phyloP scores from a whole-genome alignment of 1,140 invertebrate genomes.

The Drosophila kikkawai region DNA sequence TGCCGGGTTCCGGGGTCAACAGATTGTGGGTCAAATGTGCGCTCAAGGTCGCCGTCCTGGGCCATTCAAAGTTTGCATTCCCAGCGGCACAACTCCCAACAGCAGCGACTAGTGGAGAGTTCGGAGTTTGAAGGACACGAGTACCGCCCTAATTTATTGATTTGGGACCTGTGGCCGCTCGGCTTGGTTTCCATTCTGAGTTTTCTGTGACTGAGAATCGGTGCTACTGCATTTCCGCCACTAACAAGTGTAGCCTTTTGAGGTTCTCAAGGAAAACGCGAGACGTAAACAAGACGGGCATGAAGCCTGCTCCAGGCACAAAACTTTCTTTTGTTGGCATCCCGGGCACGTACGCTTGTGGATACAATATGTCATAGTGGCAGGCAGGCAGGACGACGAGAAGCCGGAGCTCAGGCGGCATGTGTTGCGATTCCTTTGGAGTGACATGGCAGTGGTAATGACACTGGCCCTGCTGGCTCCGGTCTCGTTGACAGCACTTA shows the following conservation, averaged over 20 bases:
- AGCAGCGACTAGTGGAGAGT: not conserved
- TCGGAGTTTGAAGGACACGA: not conserved
- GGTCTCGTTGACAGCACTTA: constrained; percentile 46
- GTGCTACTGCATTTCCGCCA: constrained; percentile 11
- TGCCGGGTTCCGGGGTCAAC: constrained; percentile 5
- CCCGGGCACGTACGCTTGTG: constrained; percentile 71
- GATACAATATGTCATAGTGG: constrained; percentile 80
- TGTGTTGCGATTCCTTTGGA: constrained; percentile 31
- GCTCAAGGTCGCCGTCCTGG: constrained; percentile 54
- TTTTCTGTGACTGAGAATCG: constrained; percentile 2
- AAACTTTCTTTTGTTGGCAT: constrained; percentile 70
- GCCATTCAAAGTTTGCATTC: constrained; percentile 62
- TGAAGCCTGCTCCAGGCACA: constrained; percentile 4
- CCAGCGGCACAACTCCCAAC: constrained; percentile 27
- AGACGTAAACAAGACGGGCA: constrained; percentile 5
- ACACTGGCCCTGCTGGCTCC: constrained; percentile 3
- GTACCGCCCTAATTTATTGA: constrained; percentile 7
- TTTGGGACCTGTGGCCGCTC: not conserved
- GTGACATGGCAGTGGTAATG: constrained; percentile 2
- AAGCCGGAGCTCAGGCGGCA: not conserved
- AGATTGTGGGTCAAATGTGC: constrained; percentile 27
- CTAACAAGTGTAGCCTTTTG: constrained; percentile 49
- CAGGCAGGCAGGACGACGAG: constrained; percentile 7
- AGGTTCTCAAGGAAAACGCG: constrained; percentile 2
- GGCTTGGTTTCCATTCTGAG: not conserved